phyloP scores from a whole-genome alignment of 2,113 vertebrate species.

The Oryzias javanicus region DNA sequence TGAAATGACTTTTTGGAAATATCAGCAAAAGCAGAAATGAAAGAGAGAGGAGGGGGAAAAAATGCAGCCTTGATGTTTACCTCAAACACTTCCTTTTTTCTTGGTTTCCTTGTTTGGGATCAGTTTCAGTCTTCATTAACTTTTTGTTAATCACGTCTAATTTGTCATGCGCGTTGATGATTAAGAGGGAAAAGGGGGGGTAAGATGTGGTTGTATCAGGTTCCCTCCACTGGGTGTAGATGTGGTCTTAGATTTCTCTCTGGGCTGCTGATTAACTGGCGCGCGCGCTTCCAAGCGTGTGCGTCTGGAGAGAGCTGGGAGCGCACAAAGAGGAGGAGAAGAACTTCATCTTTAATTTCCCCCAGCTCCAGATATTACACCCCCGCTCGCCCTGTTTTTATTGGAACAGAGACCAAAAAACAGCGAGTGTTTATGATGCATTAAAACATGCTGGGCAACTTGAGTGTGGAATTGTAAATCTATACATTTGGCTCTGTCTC shows the following conservation, averaged over 20 bases:
- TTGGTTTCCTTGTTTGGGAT: slow-evolving; percentile 59
- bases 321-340: slow-evolving; percentile 64
- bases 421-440: slow-evolving; percentile 77
- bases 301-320: slow-evolving; percentile 25
- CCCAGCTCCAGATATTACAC: slow-evolving; percentile 79
- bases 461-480: slow-evolving; percentile 67
- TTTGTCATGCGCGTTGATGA: slow-evolving; percentile 65
- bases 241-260: slow-evolving; percentile 79
- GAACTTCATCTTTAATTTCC: slow-evolving; percentile 78
- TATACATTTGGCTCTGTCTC: slow-evolving; percentile 62
- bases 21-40: slow-evolving; percentile 59
- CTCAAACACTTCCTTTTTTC: slow-evolving; percentile 45
- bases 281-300: slow-evolving; percentile 33
- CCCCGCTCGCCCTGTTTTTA: slow-evolving; percentile 74
- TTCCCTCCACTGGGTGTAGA: slow-evolving; percentile 79
- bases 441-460: slow-evolving; percentile 67
- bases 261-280: slow-evolving; percentile 72
- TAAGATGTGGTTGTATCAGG: slow-evolving; percentile 70
- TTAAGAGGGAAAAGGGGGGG: slow-evolving; percentile 54
- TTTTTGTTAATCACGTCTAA: slow-evolving; percentile 65
- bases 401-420: slow-evolving; percentile 76
- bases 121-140: slow-evolving; percentile 69
- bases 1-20: slow-evolving; percentile 69
- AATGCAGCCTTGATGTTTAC: slow-evolving; percentile 29
- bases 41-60: background rate